A percentile compares a stretch with the other conserved stretches of the same genome.
phyloP scores from a whole-genome alignment of 2,888 invertebrate genomes.

The Sarcophaga subvicina region DNA sequence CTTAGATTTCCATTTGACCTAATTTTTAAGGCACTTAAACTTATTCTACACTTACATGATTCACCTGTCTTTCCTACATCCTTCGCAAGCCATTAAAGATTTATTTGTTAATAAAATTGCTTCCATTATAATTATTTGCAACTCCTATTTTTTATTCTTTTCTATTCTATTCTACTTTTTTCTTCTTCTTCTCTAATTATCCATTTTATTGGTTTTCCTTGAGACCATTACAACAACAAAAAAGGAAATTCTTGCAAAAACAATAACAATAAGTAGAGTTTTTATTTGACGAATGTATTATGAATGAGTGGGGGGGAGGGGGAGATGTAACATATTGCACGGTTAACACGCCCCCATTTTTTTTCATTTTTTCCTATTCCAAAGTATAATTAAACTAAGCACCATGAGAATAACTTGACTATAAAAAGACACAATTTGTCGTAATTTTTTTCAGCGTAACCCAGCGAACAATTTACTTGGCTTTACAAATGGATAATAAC shows the following conservation, averaged over 20 bases:
- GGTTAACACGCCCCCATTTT: slow-evolving; percentile 47
- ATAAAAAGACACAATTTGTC: not conserved
- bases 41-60: not conserved
- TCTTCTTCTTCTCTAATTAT: not conserved
- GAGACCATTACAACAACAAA: not conserved
- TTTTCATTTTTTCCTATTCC: not conserved
- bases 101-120: not conserved
- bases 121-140: not conserved
- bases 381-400: slow-evolving; percentile 37
- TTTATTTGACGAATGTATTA: not conserved
- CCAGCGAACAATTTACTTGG: not conserved
- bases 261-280: not conserved
- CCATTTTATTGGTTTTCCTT: not conserved
- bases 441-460: not conserved
- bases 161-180: not conserved
- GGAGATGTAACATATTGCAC: not conserved
- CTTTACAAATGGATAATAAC: not conserved
- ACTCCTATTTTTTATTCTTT: not conserved
- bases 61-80: not conserved
- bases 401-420: not conserved
- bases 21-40: not conserved
- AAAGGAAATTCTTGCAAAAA: not conserved
- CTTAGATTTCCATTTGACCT: not conserved
- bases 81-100: not conserved
- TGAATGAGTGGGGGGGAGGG: not conserved